phyloP scores from a whole-genome alignment of 2,888 invertebrate genomes.

The Chymomyza fuscimana region DNA sequence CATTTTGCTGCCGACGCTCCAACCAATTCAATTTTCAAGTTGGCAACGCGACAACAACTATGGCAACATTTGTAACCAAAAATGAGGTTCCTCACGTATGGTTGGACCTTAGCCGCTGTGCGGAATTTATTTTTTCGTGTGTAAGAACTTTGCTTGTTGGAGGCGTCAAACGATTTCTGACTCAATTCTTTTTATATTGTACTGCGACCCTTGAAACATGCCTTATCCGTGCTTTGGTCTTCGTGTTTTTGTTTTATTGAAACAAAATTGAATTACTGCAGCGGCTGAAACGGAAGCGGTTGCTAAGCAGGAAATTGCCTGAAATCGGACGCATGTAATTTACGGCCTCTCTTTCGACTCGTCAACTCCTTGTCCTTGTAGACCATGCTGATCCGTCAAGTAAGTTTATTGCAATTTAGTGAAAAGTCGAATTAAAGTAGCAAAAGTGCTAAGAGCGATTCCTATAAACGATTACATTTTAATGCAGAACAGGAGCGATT shows the following conservation, averaged over 20 bases:
- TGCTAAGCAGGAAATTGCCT: slow-evolving; percentile 76
- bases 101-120: neutral
- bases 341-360: neutral
- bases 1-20: neutral
- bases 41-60: slow-evolving; percentile 53
- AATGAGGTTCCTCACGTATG: slow-evolving; percentile 47
- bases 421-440: neutral
- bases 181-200: slow-evolving; percentile 56
- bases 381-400: neutral
- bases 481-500: too few relatives aligned
- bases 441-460: neutral
- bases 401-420: neutral
- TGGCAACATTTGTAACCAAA: slow-evolving; percentile 53
- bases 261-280: slow-evolving; percentile 71
- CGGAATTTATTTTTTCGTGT: neutral
- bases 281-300: slow-evolving; percentile 73
- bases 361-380: neutral
- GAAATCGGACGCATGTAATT: slow-evolving; percentile 74
- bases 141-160: slow-evolving; percentile 5
- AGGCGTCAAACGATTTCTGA: slow-evolving; percentile 71
- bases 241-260: slow-evolving; percentile 70
- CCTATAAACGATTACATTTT: too few relatives aligned
- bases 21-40: slow-evolving; percentile 68
- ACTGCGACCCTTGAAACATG: too few relatives aligned
- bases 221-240: slow-evolving; percentile 13